Evolutionary conservation across 2,888 invertebrate genomes (phyloP).

Genomic region (Epirrita christyi): DNA sequence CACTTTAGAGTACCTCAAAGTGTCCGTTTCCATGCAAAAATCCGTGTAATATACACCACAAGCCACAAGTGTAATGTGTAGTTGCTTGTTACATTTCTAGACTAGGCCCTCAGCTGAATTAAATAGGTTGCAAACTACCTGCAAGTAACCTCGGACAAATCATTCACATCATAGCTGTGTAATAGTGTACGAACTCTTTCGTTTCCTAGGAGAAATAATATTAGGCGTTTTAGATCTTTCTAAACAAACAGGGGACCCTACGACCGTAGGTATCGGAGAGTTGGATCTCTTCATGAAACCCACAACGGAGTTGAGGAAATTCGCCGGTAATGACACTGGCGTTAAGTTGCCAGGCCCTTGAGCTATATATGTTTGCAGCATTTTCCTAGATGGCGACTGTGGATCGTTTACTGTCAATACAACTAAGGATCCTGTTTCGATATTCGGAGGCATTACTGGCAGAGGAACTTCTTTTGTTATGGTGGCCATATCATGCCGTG

Average conservation of each 20-base stretch:
- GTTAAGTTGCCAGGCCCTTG: conserved; percentile 63
- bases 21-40: too few species aligned
- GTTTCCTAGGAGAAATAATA: conserved; percentile 56
- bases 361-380: conserved; percentile 76
- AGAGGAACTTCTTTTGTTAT: conserved; percentile 7
- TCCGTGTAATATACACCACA: too few species aligned
- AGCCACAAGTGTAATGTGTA: too few species aligned
- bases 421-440: conserved; percentile 72
- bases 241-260: conserved; percentile 52
- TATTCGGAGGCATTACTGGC: conserved; percentile 57
- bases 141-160: too few species aligned
- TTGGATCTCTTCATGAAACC: conserved; percentile 71
- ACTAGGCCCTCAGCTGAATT: too few species aligned
- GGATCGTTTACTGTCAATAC: conserved; percentile 75
- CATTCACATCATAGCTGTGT: conserved; percentile 57
- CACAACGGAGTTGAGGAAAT: conserved; percentile 68
- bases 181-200: conserved; percentile 69
- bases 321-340: conserved; percentile 66
- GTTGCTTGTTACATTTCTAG: too few species aligned
- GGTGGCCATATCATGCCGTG: conserved; percentile 9
- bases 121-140: too few species aligned
- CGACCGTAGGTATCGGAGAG: conserved; percentile 5
- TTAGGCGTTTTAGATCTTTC: conserved; percentile 54
- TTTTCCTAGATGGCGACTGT: conserved; percentile 68
- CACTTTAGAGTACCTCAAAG: too few species aligned